Base-by-base conservation (phyloP, 2,888 invertebrate genomes). In the Leptodirus hochenwartii region DNA sequence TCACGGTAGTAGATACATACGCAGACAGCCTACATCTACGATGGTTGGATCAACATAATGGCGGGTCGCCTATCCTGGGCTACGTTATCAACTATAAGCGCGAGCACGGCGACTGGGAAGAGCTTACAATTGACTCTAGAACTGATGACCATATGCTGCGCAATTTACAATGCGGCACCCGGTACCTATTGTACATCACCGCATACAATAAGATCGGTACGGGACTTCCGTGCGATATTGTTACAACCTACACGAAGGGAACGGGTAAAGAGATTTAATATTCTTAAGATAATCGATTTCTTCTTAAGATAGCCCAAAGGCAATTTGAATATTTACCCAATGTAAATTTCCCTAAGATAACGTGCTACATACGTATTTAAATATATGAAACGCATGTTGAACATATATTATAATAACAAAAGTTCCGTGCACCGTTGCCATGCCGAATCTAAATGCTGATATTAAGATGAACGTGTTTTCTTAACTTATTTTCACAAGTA, bases 191-290 rank as follows among this genome's bases (percentile, higher is more conserved):
- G 34, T 87, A 84, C 52, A 77, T 88, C 37, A 84, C 84, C 2
- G 84, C 85, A n/a, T 81, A 78, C 50, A 84, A 87, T 55, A 71
- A 81, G 44, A 87, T 88, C 38, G 87, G 85, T 6, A 85, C 84
- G 23, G 87, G 87, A 0, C 58, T 84, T 32, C 82, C 85, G 1
- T 85, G 87, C 47, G 84, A 85, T 47, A 84, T 85, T 38, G 78
- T 85, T 22, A 77, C 81, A 41, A 77, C 82, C 0, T 77, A 73
- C 41, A 82, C 81, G 2, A 80, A 80, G 51, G 81, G 81, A 32
- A 77, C 76, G 43, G 71, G 74, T 73, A 40, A 51, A n/a, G n/a
- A n/a, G n/a, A n/a, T n/a, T n/a, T n/a, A n/a, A n/a, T n/a, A 2
- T 8, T 14, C 24, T 20, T 17, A 6, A 11, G 5, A 12, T 20